phyloP scores from a whole-genome alignment of 2,797 vertebrate genomes.

The Centroberyx gerrardi region DNA sequence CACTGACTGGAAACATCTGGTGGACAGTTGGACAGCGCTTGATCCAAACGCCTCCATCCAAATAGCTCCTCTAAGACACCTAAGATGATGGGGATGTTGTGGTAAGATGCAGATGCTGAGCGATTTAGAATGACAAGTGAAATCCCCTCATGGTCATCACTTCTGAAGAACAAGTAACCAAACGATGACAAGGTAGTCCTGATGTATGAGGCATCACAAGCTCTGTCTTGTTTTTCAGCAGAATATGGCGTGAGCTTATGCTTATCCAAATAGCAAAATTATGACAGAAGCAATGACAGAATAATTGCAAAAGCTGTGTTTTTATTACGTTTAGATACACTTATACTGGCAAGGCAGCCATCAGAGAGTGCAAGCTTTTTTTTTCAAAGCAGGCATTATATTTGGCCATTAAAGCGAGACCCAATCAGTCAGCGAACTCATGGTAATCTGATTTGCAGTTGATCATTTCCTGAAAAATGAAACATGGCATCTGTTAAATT shows the following conservation, averaged over 20 bases:
- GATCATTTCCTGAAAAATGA: conserved; percentile 14
- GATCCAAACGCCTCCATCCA: not conserved
- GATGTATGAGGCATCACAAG: too few relatives aligned
- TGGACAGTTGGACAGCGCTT: conserved; percentile 16
- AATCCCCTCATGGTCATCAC: not conserved
- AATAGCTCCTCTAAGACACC: not conserved
- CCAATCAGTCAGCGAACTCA: not conserved
- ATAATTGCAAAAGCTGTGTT: too few relatives aligned
- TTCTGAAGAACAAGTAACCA: not conserved
- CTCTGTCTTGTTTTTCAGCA: too few relatives aligned
- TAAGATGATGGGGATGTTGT: not conserved
- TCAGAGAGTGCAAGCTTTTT: too few relatives aligned
- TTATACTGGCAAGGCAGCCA: too few relatives aligned
- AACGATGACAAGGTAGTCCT: too few relatives aligned
- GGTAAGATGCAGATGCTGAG: not conserved
- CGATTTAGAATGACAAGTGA: not conserved
- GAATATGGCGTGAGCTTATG: too few relatives aligned
- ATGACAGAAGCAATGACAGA: too few relatives aligned
- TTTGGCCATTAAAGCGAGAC: not conserved
- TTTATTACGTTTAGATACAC: too few relatives aligned
- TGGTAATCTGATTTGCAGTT: not conserved
- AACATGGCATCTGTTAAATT: not conserved
- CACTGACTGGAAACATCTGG: conserved; percentile 48
- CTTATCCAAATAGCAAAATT: too few relatives aligned
- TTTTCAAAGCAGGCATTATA: not conserved